Conservation (phyloP, 2,888 invertebrate genomes). For the Zootermopsis nevadensis region DNA sequence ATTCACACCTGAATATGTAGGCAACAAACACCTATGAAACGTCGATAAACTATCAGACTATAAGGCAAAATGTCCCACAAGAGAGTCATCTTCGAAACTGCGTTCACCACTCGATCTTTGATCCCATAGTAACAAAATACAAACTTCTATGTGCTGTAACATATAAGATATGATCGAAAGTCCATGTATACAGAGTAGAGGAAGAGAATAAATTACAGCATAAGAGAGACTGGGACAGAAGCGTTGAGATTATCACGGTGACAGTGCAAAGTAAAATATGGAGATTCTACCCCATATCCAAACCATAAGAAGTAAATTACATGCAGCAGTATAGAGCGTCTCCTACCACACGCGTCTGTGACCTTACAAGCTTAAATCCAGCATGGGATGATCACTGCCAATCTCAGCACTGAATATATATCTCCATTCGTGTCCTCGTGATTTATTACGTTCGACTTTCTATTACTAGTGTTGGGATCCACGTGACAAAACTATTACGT, state of each 20-base stretch:
- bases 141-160: no score
- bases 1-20: no score
- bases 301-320: neutral
- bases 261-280: neutral
- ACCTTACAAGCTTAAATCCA: neutral
- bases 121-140: no score
- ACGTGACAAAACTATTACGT: constrained; percentile 31
- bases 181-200: no score
- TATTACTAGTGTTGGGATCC: neutral
- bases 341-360: neutral
- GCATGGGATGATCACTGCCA: neutral
- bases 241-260: neutral
- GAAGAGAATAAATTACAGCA: no score
- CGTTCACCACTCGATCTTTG: no score
- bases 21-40: no score
- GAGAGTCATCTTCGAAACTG: no score
- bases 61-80: no score
- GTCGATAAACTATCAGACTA: no score
- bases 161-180: no score
- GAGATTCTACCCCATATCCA: neutral
- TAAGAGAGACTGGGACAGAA: neutral
- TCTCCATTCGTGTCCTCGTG: constrained; percentile 5
- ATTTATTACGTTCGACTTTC: constrained; percentile 22
- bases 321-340: neutral
- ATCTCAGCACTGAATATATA: neutral